Evolutionary conservation across 37 sponge, comb jelly and placozoan species (phyloP).

Genomic region (Halisarca cf. caerulea): DNA sequence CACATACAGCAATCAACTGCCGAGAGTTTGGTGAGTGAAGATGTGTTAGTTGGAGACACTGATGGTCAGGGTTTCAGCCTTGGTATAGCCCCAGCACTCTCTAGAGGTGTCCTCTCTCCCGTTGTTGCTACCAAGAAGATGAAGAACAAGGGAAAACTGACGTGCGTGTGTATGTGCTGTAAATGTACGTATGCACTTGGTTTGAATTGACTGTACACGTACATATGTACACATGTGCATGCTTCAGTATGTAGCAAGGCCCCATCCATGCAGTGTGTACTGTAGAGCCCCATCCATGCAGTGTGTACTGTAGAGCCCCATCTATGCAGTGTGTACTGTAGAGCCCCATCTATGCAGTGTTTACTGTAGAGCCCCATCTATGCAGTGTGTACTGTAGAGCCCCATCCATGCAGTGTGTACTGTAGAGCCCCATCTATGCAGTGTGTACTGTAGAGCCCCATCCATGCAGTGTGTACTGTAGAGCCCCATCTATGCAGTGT

Average conservation of each 20-base stretch:
- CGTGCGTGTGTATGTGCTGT: background rate
- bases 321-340: no score
- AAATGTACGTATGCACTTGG: background rate
- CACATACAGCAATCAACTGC: background rate
- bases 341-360: no score
- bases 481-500: no score
- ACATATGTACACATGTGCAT: background rate
- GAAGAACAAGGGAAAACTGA: slow-evolving; percentile 20
- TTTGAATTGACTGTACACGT: background rate
- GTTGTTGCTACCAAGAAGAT: slow-evolving; percentile 50
- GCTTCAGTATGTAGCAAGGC: background rate
- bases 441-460: no score
- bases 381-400: no score
- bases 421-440: no score
- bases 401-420: no score
- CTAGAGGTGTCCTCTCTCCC: slow-evolving; percentile 44
- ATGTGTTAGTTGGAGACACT: slow-evolving; percentile 70
- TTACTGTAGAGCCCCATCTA: no score
- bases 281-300: no score
- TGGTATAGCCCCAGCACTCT: slow-evolving; percentile 57
- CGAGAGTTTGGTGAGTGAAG: background rate
- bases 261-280: no score
- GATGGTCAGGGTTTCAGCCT: slow-evolving; percentile 81
- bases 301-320: no score
- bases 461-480: no score